These are phyloP conservation scores for Drosophila ohnishii DNA, from an alignment of 1,140 invertebrate genomes.

Conservation along the genomic window DNA sequence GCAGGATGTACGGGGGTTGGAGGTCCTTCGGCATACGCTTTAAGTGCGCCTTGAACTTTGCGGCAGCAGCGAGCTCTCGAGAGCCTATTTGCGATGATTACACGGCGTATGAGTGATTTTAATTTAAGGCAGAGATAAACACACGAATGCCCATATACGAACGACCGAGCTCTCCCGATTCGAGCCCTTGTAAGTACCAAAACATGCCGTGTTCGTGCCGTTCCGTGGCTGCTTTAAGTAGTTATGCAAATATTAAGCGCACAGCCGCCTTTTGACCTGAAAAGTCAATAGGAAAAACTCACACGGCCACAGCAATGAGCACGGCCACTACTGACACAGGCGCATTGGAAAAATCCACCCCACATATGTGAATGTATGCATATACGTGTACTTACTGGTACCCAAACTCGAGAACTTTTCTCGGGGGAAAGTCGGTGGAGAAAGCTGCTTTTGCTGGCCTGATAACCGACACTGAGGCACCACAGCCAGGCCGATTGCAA, in stretches of 20 bases:
- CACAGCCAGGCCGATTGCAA: constrained; percentile 12
- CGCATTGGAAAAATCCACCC: constrained; percentile 21
- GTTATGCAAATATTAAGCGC: constrained; percentile 77
- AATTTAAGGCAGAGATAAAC: constrained; percentile 62
- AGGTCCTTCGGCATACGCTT: constrained; percentile 5
- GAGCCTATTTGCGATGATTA: constrained; percentile 49
- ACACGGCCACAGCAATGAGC: constrained; percentile 54
- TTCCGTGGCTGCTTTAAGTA: constrained; percentile 57
- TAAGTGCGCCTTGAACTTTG: constrained; percentile 67
- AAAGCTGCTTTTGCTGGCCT: constrained; percentile 42
- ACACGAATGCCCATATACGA: constrained; percentile 39
- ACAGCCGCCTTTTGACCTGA: constrained; percentile 73
- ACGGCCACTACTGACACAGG: constrained; percentile 37
- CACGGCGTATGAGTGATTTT: constrained; percentile 74
- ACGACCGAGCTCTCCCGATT: constrained; percentile 11
- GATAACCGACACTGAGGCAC: constrained; percentile 19
- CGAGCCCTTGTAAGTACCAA: constrained; percentile 26
- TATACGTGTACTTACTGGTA: neutral
- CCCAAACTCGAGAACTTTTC: constrained; percentile 10
- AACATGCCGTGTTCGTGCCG: constrained; percentile 21
- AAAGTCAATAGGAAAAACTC: constrained; percentile 74
- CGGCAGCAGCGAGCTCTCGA: constrained; percentile 22
- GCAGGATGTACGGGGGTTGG: constrained; percentile 6
- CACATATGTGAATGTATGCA: constrained; percentile 7
- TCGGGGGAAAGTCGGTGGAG: constrained; percentile 15